Base-by-base conservation (phyloP, 2,888 invertebrate genomes). In the Tetropium fuscum region DNA sequence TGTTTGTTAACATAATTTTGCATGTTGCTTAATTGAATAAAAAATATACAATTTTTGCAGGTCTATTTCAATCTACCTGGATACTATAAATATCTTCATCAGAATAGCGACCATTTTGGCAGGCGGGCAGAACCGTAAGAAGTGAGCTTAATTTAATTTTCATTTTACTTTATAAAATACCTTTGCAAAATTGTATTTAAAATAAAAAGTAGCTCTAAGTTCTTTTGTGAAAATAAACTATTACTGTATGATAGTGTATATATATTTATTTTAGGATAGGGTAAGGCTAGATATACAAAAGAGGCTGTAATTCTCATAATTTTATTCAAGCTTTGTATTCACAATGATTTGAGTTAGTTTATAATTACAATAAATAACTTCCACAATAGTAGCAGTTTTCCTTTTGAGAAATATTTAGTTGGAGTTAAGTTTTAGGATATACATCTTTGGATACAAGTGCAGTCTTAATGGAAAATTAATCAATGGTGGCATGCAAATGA, bases 11-110 rank as follows among this genome's bases (percentile, higher is more conserved):
- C 10, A n/a, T 27, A 10, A 2, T 27, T 27, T 27, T 27, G 27
- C 3, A 27, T 27, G 8, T 10, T 8, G 8, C 10, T 7, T 27
- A 18, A 13, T 51, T 32, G 7, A 38, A 3, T 45, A 34, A 11
- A 36, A 3, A n/a, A 73, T 73, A 72, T 4, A 27, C n/a, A 30
- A 27, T 78, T 78, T 74, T 88, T 90, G 48, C 86, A 98, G 97
- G 57, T 93, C 95, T 4, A 89, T 98, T 76, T 91, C 94, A 1
- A 95, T 98, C 68, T 98, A 97, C 80, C 82, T 98, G 88, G 98
- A 98, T 78, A 91, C 95, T 0, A 79, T 99, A 62, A 99, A 99
- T 83, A 99, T 99, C 78, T 99, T 99, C 81, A 91, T 98, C 75
- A 87, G 98, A 67, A 92, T 99, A 76, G 95, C 93, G 1, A 90